Conservation (phyloP, 37 sponge, comb jelly and placozoan genomes). For the Halichondria panicea region DNA sequence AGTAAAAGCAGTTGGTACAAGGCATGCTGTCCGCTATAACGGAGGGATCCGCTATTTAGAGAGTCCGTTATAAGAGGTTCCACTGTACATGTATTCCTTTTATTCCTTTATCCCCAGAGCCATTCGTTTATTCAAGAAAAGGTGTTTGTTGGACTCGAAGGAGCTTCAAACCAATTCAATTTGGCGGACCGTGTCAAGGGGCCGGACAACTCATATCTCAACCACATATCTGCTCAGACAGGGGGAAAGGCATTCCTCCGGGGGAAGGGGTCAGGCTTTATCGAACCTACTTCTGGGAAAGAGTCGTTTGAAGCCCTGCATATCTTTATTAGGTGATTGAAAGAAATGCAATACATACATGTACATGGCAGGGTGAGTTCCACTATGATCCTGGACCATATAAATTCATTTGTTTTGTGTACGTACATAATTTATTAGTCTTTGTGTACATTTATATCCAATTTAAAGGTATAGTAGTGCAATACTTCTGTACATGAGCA, state of each 20-base stretch:
- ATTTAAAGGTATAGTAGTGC: too few species aligned
- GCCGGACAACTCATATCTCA: conserved; percentile 51
- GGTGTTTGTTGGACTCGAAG: conserved; percentile 73
- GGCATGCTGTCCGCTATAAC: too few species aligned
- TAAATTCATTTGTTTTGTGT: too few species aligned
- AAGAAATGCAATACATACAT: neutral
- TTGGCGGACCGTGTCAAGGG: conserved; percentile 63
- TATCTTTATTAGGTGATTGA: conserved; percentile 71
- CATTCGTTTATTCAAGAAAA: conserved; percentile 87
- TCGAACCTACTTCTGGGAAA: conserved; percentile 85
- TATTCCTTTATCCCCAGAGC: conserved; percentile 21
- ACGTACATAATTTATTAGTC: too few species aligned
- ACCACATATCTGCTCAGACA: conserved; percentile 67
- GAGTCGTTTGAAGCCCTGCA: conserved; percentile 88
- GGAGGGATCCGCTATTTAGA: too few species aligned
- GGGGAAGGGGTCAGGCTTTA: conserved; percentile 84
- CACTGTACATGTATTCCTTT: too few species aligned
- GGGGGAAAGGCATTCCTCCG: conserved; percentile 73
- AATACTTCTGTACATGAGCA: too few species aligned
- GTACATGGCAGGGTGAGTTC: too few species aligned
- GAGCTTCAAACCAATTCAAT: conserved; percentile 54
- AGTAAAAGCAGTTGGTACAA: too few species aligned
- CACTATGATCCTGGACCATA: too few species aligned
- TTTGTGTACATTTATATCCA: too few species aligned
- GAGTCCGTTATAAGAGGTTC: too few species aligned